Evolutionary conservation across 2,113 vertebrate species (phyloP), one percentile per base, ranked within the genome.

Genomic region (Brachionichthys hirsutus): DNA sequence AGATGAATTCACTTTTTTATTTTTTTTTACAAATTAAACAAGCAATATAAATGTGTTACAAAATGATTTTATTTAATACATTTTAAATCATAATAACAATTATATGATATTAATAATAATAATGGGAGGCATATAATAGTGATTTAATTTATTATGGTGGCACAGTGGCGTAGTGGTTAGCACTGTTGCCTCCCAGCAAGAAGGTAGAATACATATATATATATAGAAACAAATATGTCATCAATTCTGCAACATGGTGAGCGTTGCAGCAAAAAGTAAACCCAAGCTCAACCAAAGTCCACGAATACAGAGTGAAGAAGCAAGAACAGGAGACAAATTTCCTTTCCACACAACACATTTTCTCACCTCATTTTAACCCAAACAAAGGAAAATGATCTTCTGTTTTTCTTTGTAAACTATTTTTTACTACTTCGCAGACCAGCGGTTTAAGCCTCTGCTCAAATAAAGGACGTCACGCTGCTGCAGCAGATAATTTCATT

Each of bases 391-490:
- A 2, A 42, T 45, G 20, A 53, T 49, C 48, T 11, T 43, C 9
- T 13, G 12, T 17, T 38, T 19, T 15, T n/a, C 20, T 51, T 13
- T 65, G 4, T 36, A 30, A 51, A n/a, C 38, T 22, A 41, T 16
- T 46, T n/a, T 36, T 30, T 42, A 48, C 12, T 11, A 24, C 15
- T 51, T 17, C 1, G 0, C 18, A 49, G 36, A 20, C 15, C 20
- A 7, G 38, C 20, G 17, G 7, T 42, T 42, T 35, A n/a, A 57
- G 63, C 49, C 17, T 16, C 69, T 54, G 51, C 47, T 65, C 42
- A 56, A 67, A 67, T 42, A 57, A 48, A 56, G 50, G 43, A 13
- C 14, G 14, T 44, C 56, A 52, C 6, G 1, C 46, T 48, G 14
- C 30, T 35, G 9, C 16, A 51, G 43, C 45, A 36, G 40, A 67